Conservation (phyloP, 1,140 invertebrate species). For the Holcopasites calliopsidis region DNA sequence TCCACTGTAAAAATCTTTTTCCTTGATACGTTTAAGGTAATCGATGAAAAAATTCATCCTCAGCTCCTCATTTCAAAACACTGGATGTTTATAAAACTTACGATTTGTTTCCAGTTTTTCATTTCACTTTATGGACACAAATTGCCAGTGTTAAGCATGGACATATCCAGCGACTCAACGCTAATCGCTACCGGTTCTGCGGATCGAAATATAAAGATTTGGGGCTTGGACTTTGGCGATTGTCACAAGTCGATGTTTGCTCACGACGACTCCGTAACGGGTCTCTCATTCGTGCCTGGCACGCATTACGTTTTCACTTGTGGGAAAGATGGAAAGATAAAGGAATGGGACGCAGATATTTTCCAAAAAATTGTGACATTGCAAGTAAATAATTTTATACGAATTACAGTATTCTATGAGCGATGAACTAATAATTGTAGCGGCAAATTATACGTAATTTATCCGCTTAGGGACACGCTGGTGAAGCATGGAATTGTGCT, state of each 20-base stretch:
- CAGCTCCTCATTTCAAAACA: not conserved
- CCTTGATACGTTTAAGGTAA: slow-evolving; percentile 94
- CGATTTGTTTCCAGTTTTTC: slow-evolving; percentile 87
- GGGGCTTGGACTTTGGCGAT: slow-evolving; percentile 99
- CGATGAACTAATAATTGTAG: not conserved
- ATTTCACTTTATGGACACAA: slow-evolving; percentile 98
- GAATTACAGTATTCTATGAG: slow-evolving; percentile 11
- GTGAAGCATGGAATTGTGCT: slow-evolving; percentile 87
- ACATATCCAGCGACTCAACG: slow-evolving; percentile 95
- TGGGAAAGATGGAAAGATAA: slow-evolving; percentile 95
- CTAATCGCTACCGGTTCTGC: slow-evolving; percentile 96
- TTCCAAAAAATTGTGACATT: slow-evolving; percentile 95
- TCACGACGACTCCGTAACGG: slow-evolving; percentile 96
- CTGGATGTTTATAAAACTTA: not conserved
- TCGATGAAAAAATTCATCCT: slow-evolving; percentile 2
- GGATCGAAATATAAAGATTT: slow-evolving; percentile 98
- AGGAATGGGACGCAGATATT: slow-evolving; percentile 98
- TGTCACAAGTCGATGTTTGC: slow-evolving; percentile 94
- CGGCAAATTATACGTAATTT: not conserved
- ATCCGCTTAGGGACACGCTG: slow-evolving; percentile 85
- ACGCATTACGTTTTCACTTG: slow-evolving; percentile 97
- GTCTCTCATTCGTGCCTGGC: slow-evolving; percentile 91
- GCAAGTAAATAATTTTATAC: slow-evolving; percentile 81
- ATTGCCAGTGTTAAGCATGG: slow-evolving; percentile 94
- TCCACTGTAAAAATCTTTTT: slow-evolving; percentile 98